These are phyloP conservation scores for Bellardia pandia DNA, from an alignment of 2,888 invertebrate genomes.

Conservation along the genomic window DNA sequence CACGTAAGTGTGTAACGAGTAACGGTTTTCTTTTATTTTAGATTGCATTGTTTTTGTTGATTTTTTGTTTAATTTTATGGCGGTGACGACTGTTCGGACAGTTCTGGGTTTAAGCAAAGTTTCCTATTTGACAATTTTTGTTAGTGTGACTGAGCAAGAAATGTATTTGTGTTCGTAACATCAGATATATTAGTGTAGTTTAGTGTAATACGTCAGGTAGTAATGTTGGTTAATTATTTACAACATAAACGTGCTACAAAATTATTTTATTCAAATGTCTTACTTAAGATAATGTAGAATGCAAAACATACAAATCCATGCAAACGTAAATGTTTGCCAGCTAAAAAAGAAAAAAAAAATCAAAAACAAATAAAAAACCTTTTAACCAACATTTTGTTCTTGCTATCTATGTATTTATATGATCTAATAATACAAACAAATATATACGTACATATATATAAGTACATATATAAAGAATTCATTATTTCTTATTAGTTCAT, in stretches of 20 bases:
- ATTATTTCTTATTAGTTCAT: constrained; percentile 52
- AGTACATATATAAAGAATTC: not conserved
- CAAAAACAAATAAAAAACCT: constrained; percentile 56
- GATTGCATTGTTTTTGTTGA: not conserved
- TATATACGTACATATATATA: not conserved
- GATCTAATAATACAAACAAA: not conserved
- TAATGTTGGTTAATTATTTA: constrained; percentile 74
- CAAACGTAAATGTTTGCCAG: not conserved
- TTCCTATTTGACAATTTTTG: not conserved
- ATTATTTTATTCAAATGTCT: constrained; percentile 18
- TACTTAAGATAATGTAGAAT: constrained; percentile 22
- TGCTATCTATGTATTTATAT: constrained; percentile 33
- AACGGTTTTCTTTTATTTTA: constrained; percentile 15
- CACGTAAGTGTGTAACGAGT: constrained; percentile 32
- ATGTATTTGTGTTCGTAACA: not conserved
- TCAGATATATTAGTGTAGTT: constrained; percentile 16
- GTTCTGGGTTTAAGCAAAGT: not conserved
- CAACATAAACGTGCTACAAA: constrained; percentile 71
- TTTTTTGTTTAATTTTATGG: constrained; percentile 44
- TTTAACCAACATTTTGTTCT: constrained; percentile 20
- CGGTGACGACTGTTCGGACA: not conserved
- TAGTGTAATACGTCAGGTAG: not conserved
- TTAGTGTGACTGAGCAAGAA: not conserved
- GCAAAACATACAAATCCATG: not conserved
- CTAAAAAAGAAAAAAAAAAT: constrained; percentile 35